Conservation (phyloP, 2,888 invertebrate genomes). For the Atrina japonica region DNA sequence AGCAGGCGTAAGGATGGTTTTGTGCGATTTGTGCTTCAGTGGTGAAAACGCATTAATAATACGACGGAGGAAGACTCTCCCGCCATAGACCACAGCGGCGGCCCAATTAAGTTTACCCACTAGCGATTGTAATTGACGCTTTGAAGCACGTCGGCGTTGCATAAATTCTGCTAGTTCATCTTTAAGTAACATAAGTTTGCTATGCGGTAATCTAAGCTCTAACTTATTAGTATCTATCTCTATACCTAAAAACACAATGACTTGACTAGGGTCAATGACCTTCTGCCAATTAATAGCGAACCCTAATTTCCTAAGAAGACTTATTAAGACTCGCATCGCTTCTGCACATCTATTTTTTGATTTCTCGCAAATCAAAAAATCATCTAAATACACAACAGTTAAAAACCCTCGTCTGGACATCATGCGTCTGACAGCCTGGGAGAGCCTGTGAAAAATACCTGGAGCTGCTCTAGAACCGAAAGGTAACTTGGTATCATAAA, state of each 20-base stretch:
- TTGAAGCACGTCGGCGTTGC: constrained; percentile 30
- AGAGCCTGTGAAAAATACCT: constrained; percentile 26
- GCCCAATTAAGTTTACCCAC: constrained; percentile 38
- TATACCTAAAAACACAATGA: constrained; percentile 26
- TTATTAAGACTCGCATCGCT: not conserved
- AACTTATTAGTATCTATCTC: constrained; percentile 28
- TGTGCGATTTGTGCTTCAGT: constrained; percentile 27
- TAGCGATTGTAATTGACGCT: constrained; percentile 34
- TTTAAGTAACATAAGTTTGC: constrained; percentile 15
- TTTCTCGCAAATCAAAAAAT: constrained; percentile 28
- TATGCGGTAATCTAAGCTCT: constrained; percentile 22
- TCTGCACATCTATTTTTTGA: constrained; percentile 12
- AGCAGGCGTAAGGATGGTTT: constrained; percentile 1
- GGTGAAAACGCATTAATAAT: constrained; percentile 26
- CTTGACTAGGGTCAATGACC: constrained; percentile 11
- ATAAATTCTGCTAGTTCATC: constrained; percentile 22
- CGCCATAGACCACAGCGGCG: constrained; percentile 36
- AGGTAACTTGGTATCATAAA: constrained; percentile 21
- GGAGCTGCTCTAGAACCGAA: constrained; percentile 28
- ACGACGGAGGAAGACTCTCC: constrained; percentile 37
- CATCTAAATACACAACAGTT: constrained; percentile 39
- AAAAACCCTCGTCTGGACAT: constrained; percentile 25
- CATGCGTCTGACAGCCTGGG: constrained; percentile 33
- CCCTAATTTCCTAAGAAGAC: constrained; percentile 22
- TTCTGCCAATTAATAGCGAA: constrained; percentile 28